These are phyloP conservation scores for Volucella zonaria DNA, from an alignment of 2,888 invertebrate species.

Conservation along the genomic window DNA sequence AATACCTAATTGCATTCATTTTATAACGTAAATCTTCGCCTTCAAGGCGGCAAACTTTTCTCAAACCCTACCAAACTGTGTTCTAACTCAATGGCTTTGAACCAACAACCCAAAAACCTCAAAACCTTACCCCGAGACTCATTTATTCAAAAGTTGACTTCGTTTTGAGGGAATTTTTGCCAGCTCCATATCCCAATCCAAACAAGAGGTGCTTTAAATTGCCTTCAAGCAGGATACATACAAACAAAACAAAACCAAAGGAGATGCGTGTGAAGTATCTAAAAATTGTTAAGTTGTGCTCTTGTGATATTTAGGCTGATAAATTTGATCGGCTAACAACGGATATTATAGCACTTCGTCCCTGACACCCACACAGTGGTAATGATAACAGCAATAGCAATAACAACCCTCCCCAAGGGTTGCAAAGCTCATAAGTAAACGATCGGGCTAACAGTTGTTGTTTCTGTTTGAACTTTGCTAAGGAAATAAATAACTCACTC, in stretches of 20 bases:
- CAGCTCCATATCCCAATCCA: constrained; percentile 1
- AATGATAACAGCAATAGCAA: neutral
- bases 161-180: constrained; percentile 26
- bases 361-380: constrained; percentile 22
- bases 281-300: constrained; percentile 59
- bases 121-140: neutral
- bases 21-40: constrained; percentile 56
- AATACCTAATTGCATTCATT: constrained; percentile 54
- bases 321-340: constrained; percentile 68
- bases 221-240: neutral
- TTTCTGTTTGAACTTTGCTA: constrained; percentile 51
- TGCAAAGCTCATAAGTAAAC: constrained; percentile 68
- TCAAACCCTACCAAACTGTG: constrained; percentile 38
- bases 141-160: constrained; percentile 25
- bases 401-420: constrained; percentile 12
- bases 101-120: constrained; percentile 7
- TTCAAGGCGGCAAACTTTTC: constrained; percentile 58
- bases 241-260: neutral
- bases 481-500: constrained; percentile 62
- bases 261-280: constrained; percentile 33
- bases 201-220: neutral
- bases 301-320: constrained; percentile 64
- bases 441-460: constrained; percentile 54
- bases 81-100: constrained; percentile 51
- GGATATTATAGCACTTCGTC: constrained; percentile 57